phyloP scores from a whole-genome alignment of 2,888 invertebrate species.

The Volucella bombylans region DNA sequence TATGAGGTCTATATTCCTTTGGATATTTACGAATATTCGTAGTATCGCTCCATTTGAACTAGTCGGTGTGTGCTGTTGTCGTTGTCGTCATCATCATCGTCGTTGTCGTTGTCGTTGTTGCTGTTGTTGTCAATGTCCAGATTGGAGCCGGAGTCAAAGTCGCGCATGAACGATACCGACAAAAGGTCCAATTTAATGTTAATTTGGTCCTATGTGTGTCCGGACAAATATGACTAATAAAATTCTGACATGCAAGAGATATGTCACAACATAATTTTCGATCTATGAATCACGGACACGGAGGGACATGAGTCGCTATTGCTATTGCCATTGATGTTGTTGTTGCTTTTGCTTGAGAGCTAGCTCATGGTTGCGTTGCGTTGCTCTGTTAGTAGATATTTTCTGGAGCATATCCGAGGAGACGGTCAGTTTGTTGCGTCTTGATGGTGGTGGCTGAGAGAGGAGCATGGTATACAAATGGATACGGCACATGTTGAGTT shows the following conservation, averaged over 20 bases:
- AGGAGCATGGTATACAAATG: conserved; percentile 52
- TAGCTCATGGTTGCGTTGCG: not conserved
- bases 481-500: conserved; percentile 67
- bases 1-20: conserved; percentile 33
- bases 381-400: conserved; percentile 24
- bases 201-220: conserved; percentile 75
- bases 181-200: conserved; percentile 74
- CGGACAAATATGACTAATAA: conserved; percentile 76
- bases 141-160: not conserved
- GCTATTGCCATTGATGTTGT: not conserved
- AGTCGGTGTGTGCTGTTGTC: conserved; percentile 58
- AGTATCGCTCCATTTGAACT: conserved; percentile 43
- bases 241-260: conserved; percentile 77
- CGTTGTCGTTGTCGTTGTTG: conserved; percentile 2
- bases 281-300: conserved; percentile 76
- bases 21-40: conserved; percentile 21
- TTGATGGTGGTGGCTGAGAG: conserved; percentile 30
- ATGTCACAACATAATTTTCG: conserved; percentile 77
- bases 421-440: conserved; percentile 1
- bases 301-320: conserved; percentile 61
- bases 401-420: conserved; percentile 59
- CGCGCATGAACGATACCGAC: conserved; percentile 48
- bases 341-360: conserved; percentile 36
- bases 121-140: conserved; percentile 2
- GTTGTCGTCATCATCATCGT: conserved; percentile 36